Conservation (phyloP, 2,113 vertebrate genomes). For the Zosterops japonicus region DNA sequence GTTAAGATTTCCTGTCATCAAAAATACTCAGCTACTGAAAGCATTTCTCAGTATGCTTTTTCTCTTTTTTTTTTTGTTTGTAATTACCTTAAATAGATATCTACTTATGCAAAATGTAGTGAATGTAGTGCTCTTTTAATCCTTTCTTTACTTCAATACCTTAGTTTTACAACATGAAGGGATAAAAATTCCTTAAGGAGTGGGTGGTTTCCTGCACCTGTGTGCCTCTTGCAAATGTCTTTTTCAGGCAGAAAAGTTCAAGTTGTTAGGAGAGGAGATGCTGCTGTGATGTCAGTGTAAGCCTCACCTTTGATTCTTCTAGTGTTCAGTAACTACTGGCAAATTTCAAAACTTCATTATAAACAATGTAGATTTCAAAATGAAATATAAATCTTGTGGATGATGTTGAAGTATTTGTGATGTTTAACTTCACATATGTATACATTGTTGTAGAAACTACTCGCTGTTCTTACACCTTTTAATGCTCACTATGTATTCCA, state of each 20-base stretch:
- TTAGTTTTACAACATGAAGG: neutral
- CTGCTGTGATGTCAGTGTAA: neutral
- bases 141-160: neutral
- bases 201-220: neutral
- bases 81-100: neutral
- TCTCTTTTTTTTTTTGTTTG: neutral
- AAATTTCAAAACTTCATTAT: neutral
- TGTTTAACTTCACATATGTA: neutral
- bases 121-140: neutral
- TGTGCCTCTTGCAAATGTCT: rapidly evolving
- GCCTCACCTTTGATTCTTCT: neutral
- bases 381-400: neutral
- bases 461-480: neutral
- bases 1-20: neutral
- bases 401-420: neutral
- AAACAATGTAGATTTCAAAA: neutral
- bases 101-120: neutral
- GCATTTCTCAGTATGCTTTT: neutral
- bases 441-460: neutral
- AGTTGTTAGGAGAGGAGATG: neutral
- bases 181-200: neutral
- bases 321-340: neutral
- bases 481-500: neutral
- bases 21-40: neutral
- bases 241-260: neutral